Evolutionary conservation across 2,888 invertebrate genomes (phyloP).

Genomic region (Xestoiulus laeticollis): DNA sequence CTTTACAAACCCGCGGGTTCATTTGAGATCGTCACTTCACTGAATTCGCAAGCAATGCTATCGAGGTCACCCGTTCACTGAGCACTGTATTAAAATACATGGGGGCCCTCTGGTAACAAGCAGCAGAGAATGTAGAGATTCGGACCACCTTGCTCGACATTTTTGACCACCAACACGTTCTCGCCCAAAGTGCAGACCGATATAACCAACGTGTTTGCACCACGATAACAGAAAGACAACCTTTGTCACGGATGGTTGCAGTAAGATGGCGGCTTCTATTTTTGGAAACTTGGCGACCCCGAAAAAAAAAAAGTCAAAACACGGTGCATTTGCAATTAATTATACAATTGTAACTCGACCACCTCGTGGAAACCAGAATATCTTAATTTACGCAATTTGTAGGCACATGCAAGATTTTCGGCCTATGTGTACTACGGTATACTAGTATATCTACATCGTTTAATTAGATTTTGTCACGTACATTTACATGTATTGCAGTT

Average conservation of each 20-base stretch:
- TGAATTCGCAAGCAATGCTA: no score
- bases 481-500: background rate
- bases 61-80: no score
- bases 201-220: background rate
- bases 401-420: background rate
- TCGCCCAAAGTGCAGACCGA: background rate
- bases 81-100: no score
- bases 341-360: background rate
- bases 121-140: background rate
- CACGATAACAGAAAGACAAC: background rate
- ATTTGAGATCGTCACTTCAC: no score
- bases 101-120: background rate
- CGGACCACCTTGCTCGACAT: background rate
- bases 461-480: slow-evolving; percentile 25
- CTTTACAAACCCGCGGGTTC: no score
- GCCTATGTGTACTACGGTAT: no score
- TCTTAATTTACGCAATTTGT: background rate
- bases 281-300: background rate
- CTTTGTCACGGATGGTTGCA: background rate
- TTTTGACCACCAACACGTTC: background rate
- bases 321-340: background rate
- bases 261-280: background rate
- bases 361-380: background rate
- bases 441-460: background rate
- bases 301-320: background rate